These are phyloP conservation scores for Palaemon carinicauda DNA, from an alignment of 1,140 invertebrate species.

Conservation along the genomic window DNA sequence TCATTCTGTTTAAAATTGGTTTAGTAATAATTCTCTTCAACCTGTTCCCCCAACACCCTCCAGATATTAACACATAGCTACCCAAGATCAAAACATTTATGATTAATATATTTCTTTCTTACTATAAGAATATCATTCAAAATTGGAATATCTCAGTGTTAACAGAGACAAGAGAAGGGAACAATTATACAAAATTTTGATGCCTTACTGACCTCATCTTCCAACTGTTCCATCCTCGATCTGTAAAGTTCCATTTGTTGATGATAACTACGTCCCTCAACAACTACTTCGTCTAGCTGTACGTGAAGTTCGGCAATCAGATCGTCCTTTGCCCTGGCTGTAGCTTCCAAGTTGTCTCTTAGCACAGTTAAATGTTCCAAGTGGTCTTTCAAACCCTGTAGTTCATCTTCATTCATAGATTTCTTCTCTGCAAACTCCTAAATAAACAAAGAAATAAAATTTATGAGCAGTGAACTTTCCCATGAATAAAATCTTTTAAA, in stretches of 20 bases:
- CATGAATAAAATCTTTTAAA: no score
- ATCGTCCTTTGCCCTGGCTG: slow-evolving; percentile 42
- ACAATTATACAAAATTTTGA: background rate
- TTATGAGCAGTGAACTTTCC: no score
- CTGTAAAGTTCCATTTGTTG: slow-evolving; percentile 24
- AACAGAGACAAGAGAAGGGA: no score
- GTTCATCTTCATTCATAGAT: slow-evolving; percentile 24
- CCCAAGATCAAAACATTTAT: no score
- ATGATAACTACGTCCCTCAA: slow-evolving; percentile 13
- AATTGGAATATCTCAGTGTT: no score
- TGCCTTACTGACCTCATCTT: background rate
- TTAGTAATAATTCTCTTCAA: no score
- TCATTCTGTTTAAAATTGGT: no score
- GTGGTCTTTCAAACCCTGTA: slow-evolving; percentile 8
- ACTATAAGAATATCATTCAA: no score
- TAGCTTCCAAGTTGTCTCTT: slow-evolving; percentile 54
- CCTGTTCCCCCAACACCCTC: no score
- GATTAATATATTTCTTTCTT: no score
- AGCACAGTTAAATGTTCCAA: slow-evolving; percentile 46
- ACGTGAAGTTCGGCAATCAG: slow-evolving; percentile 48
- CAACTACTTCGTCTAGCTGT: slow-evolving; percentile 45
- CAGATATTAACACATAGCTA: no score
- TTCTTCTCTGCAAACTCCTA: slow-evolving; percentile 10
- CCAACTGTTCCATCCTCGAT: background rate
- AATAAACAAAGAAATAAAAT: background rate